phyloP scores from a whole-genome alignment of 2,888 invertebrate species.

The Chymomyza caudatula region DNA sequence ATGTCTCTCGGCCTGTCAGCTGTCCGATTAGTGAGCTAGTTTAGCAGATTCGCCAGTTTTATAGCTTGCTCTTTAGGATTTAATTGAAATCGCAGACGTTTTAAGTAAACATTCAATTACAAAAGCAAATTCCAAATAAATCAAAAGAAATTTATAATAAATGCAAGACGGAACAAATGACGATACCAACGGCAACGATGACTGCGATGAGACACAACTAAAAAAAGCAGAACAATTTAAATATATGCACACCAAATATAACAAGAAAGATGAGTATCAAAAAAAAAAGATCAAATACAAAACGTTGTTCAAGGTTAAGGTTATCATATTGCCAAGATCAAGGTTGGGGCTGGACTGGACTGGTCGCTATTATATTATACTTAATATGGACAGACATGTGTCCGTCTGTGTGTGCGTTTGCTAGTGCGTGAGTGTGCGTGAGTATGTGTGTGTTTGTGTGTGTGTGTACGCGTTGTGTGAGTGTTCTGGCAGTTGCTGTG shows the following conservation, averaged over 20 bases:
- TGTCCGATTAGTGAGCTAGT: slow-evolving; percentile 22
- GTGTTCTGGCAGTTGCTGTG: slow-evolving; percentile 19
- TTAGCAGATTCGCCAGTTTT: not conserved
- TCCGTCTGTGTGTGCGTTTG: slow-evolving; percentile 36
- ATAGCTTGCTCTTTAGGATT: not conserved
- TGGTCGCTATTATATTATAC: not conserved
- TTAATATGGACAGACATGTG: slow-evolving; percentile 47
- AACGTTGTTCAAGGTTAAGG: slow-evolving; percentile 72
- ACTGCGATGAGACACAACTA: slow-evolving; percentile 39
- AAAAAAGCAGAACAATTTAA: slow-evolving; percentile 45
- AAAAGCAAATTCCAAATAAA: slow-evolving; percentile 44
- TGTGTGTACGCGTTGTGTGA: not conserved
- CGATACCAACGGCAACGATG: slow-evolving; percentile 1
- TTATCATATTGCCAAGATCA: slow-evolving; percentile 76
- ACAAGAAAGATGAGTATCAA: slow-evolving; percentile 8
- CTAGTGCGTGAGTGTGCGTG: not conserved
- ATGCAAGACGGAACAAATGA: not conserved
- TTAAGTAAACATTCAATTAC: slow-evolving; percentile 40
- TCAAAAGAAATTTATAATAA: slow-evolving; percentile 16
- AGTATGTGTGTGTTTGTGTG: slow-evolving; percentile 17
- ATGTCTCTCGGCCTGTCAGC: not conserved
- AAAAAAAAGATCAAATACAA: slow-evolving; percentile 55
- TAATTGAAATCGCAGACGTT: slow-evolving; percentile 60
- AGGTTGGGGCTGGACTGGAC: slow-evolving; percentile 44
- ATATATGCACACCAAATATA: slow-evolving; percentile 43